Evolutionary conservation across 1,140 invertebrate species (phyloP), one percentile per base, ranked within the genome.

Genomic region (Linepithema humile): DNA sequence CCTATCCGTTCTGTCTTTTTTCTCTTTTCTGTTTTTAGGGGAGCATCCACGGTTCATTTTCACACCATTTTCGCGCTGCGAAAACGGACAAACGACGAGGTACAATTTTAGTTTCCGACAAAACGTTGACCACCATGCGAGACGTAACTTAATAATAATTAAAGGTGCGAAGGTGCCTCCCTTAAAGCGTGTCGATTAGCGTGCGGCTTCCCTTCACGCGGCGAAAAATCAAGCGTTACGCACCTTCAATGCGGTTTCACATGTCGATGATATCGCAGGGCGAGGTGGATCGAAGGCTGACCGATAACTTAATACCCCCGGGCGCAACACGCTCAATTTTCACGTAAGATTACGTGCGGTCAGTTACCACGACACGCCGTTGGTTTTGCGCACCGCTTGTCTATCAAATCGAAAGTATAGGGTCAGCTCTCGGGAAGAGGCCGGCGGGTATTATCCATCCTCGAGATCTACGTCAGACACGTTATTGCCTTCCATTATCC

Each of bases 1-100:
- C 86, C 83, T 85, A 87, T 89, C 69, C 53, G 23, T 67, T 82
- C 29, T 4, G 29, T 64, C 82, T 85, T 86, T 85, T 85, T 80
- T 75, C 70, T 86, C 59, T 87, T 86, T 55, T 64, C 77, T 77
- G 4, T 10, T 38, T 43, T 65, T 40, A 26, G 9, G 15, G 15
- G 12, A 29, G 35, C 40, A 20, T 55, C 48, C 23, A 3, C 69
- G 9, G 29, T 7, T 65, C 43, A 26, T 20, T 48, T 73, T n/a
- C 35, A 40, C n/a, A 20, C 0, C 5, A 62, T 15, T 35, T 3
- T 0, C 9, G 23, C 23, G 9, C 15, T 3, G 35, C 53, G 9
- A 48, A 26, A 48, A 23, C 1, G 40, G 12, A n/a, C 40, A 17
- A 10, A 23, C 20, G 15, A 6, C n/a, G 10, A 40, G 26, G 4